Base-by-base conservation (phyloP, 2,888 invertebrate genomes). In the Cinara cedri region DNA sequence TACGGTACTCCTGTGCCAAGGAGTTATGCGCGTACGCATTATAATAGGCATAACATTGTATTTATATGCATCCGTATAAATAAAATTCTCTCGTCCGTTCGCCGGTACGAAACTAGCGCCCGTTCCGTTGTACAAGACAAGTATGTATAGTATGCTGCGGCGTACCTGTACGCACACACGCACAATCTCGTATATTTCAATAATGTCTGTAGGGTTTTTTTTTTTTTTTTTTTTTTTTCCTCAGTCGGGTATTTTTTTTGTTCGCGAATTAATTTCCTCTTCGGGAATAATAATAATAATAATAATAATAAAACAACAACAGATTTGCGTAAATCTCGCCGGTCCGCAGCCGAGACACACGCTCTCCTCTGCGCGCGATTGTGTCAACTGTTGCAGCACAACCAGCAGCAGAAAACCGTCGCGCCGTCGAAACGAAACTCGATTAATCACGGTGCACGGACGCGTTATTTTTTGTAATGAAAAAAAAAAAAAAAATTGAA, bases 251-350 rank as follows among this genome's bases (percentile, higher is more conserved):
- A 21, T 71, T 63, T 42, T 26, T 46, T 60, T 26, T 21, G 34
- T 44, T 42, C 42, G 54, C 76, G 76, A 76, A 76, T 76, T 76
- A 76, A 76, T 66, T 76, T 55, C 16, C 19, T 13, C 65, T 42
- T 54, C 26, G n/a, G n/a, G n/a, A n/a, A n/a, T n/a, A n/a, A n/a
- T n/a, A n/a, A n/a, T n/a, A n/a, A n/a, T n/a, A n/a, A n/a, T n/a
- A 13, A 70, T 9, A 42, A 54, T 24, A 24, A 60, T 8, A 49
- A 74, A 63, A 75, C 55, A 16, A 34, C n/a, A 46, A 66, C 57
- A 10, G 75, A 42, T 66, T 76, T 14, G 76, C 76, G 76, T 76
- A 68, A 68, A 68, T 68, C 75, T 66, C 75, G 16, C 42, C 6
- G 26, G 34, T 24, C 65, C 34, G 49, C 21, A 42, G 42, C 46